These are phyloP conservation scores for Sebastes glaucus DNA, from an alignment of 2,797 vertebrate species.

Conservation along the genomic window DNA sequence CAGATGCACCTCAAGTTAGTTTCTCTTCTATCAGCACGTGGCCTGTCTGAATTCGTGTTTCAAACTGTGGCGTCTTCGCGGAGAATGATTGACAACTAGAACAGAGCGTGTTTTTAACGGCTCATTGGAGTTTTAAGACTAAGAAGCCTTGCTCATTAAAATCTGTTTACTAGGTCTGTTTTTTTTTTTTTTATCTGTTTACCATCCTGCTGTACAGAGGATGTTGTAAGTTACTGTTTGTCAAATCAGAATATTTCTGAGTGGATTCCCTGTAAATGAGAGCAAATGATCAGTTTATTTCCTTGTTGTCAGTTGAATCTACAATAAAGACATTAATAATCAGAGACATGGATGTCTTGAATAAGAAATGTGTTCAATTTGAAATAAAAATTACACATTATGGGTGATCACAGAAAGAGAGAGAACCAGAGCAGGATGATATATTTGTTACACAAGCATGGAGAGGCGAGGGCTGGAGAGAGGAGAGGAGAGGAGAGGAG, in stretches of 20 bases:
- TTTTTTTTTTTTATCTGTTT: too few relatives aligned
- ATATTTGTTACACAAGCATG: conserved; percentile 7
- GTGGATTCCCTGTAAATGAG: not conserved
- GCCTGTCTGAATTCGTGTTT: not conserved
- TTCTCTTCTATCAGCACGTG: not conserved
- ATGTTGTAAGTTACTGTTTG: not conserved
- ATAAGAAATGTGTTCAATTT: not conserved
- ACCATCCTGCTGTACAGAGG: not conserved
- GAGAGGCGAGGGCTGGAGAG: not conserved
- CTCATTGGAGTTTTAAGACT: not conserved
- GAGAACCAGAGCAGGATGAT: not conserved
- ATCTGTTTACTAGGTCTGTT: conserved; percentile 16
- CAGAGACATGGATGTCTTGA: not conserved
- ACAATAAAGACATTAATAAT: not conserved
- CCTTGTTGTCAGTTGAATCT: not conserved
- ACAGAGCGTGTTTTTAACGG: not conserved
- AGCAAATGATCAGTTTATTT: not conserved
- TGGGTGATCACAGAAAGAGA: not conserved
- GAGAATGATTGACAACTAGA: not conserved
- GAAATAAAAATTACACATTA: not conserved
- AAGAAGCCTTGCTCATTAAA: conserved; percentile 20
- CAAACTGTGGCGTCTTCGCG: not conserved
- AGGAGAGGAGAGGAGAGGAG: not conserved
- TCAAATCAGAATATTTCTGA: not conserved
- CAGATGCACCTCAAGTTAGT: not conserved